These are phyloP conservation scores for cattle (Bos taurus) DNA, from an alignment of 2,113 vertebrate species.

Conservation along the genomic window DNA sequence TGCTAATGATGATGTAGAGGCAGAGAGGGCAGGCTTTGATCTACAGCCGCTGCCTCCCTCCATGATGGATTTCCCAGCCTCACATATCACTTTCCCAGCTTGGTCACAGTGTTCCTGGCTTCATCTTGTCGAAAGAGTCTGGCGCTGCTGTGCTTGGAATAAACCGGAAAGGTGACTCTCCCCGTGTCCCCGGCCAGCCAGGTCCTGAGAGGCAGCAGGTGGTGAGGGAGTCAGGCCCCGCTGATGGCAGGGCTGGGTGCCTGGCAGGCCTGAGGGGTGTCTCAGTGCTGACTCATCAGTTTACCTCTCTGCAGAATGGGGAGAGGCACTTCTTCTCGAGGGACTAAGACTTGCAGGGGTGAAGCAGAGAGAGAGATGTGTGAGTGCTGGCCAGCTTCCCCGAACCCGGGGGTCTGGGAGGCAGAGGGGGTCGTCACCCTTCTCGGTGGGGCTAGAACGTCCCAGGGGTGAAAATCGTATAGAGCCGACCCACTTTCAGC, in stretches of 20 bases:
- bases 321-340: not conserved
- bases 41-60: constrained; percentile 1
- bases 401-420: not conserved
- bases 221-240: not conserved
- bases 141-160: not conserved
- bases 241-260: not conserved
- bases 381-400: not conserved
- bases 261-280: no score
- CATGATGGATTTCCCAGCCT: not conserved
- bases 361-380: not conserved
- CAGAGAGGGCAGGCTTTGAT: not conserved
- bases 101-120: not conserved
- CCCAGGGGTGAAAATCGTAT: not conserved
- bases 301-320: not conserved
- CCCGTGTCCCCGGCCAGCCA: not conserved
- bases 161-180: not conserved
- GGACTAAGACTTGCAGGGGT: not conserved
- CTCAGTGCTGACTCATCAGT: not conserved
- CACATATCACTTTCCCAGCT: constrained; percentile 19
- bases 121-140: not conserved
- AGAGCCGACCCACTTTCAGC: not conserved
- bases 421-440: not conserved
- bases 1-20: constrained; percentile 22
- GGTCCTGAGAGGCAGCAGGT: not conserved
- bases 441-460: accelerated